A percentile compares a stretch with the other conserved stretches of the same genome.
Conservation (phyloP, 2,113 vertebrate species). For the Albula goreensis region DNA sequence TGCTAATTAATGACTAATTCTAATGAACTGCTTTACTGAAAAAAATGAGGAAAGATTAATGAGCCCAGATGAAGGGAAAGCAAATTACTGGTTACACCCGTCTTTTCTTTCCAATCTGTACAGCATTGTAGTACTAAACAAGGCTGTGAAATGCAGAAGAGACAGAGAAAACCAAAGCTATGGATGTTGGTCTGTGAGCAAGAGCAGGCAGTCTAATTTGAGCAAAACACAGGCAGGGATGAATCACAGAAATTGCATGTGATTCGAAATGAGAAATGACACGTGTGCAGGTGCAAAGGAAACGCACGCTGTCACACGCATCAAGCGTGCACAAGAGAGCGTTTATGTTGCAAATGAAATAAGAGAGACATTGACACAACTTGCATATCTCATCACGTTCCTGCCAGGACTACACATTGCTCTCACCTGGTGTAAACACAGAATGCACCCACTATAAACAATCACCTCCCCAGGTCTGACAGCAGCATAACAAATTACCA, state of each 20-base stretch:
- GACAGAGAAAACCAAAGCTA: conserved; percentile 23
- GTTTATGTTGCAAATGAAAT: neutral
- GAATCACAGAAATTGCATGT: conserved; percentile 1
- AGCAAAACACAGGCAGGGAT: neutral
- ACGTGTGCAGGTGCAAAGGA: conserved; percentile 13
- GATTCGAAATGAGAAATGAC: conserved; percentile 13
- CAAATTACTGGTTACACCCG: conserved; percentile 38
- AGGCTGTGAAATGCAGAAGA: conserved; percentile 17
- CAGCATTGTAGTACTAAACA: conserved; percentile 48
- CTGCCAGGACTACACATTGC: neutral
- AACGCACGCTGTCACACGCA: neutral
- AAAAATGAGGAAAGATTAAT: conserved; percentile 43
- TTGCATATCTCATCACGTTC: neutral
- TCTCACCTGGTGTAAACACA: neutral
- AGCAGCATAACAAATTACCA: neutral
- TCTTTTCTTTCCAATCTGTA: conserved; percentile 41
- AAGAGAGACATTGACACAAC: conserved; percentile 5
- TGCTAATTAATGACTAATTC: conserved; percentile 49
- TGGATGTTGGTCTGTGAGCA: conserved; percentile 42
- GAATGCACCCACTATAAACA: neutral
- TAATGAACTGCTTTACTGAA: conserved; percentile 45
- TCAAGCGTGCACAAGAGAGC: conserved; percentile 3
- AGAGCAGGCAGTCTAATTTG: conserved; percentile 35
- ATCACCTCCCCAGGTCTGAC: neutral
- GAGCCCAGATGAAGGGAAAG: conserved; percentile 39